These are phyloP conservation scores for Lathamus discolor DNA, from an alignment of 2,113 vertebrate species.

Conservation along the genomic window DNA sequence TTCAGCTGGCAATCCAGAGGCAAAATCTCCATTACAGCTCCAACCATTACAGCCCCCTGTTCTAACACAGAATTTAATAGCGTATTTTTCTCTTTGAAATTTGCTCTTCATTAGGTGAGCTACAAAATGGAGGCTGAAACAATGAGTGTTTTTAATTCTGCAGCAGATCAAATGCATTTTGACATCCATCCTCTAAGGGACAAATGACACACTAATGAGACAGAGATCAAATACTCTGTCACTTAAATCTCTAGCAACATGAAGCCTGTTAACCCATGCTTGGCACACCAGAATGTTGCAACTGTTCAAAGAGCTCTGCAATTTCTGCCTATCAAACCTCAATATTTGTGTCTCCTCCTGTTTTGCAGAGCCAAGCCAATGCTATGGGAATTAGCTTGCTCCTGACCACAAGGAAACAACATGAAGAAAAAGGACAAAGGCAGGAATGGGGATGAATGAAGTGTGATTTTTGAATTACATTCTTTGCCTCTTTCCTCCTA, in stretches of 20 bases:
- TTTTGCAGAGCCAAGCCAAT: neutral
- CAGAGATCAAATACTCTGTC: slow-evolving; percentile 14
- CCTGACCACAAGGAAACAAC: neutral
- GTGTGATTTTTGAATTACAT: neutral
- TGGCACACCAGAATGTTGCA: neutral
- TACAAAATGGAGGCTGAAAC: neutral
- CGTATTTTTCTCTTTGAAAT: neutral
- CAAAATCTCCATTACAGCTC: neutral
- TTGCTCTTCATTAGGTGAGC: slow-evolving; percentile 9
- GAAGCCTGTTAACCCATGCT: neutral
- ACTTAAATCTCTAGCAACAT: neutral
- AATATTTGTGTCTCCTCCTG: neutral
- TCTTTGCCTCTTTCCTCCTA: neutral
- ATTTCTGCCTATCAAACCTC: neutral
- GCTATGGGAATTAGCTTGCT: neutral
- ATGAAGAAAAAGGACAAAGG: neutral
- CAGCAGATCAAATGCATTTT: slow-evolving; percentile 15
- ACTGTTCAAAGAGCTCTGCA: rapidly evolving
- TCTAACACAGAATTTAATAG: neutral
- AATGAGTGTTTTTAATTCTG: neutral
- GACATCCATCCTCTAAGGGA: neutral
- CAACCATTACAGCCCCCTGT: neutral
- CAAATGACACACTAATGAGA: neutral
- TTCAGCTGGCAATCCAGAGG: neutral
- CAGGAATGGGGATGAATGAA: neutral